Conservation (phyloP, 35 echinoderm and acorn worm genomes). For the Ophioderma brevispina region DNA sequence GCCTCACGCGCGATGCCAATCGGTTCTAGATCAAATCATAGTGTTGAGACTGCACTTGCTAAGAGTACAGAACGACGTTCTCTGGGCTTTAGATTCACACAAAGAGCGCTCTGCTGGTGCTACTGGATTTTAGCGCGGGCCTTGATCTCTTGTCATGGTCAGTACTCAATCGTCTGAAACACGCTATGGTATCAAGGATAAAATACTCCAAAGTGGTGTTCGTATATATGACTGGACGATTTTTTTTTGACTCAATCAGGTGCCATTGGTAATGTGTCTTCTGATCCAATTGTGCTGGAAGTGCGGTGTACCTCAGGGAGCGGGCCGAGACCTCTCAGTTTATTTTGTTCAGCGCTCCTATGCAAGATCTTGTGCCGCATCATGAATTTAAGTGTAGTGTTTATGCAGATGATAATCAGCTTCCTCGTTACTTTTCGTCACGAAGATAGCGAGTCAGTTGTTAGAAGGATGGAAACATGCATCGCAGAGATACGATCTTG, state of each 20-base stretch:
- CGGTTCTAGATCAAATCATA: conserved; percentile 4
- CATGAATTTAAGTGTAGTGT: conserved; percentile 33
- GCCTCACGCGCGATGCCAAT: not conserved
- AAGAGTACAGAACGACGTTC: conserved; percentile 11
- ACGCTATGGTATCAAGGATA: conserved; percentile 20
- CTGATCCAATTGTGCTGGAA: not conserved
- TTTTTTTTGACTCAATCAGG: conserved; percentile 23
- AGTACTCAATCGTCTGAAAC: conserved; percentile 26
- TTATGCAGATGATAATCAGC: conserved; percentile 63
- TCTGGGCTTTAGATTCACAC: conserved; percentile 5
- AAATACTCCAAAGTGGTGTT: conserved; percentile 41
- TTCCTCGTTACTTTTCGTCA: not conserved
- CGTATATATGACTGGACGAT: conserved; percentile 48
- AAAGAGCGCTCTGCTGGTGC: conserved; percentile 39
- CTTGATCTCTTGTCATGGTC: conserved; percentile 62
- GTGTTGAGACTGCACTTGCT: not conserved
- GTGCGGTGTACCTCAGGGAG: conserved; percentile 73
- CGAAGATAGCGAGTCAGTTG: not conserved
- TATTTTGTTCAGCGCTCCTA: conserved; percentile 42
- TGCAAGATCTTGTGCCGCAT: conserved; percentile 22
- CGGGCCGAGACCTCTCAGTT: conserved; percentile 55
- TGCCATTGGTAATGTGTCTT: not conserved
- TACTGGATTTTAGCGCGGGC: conserved; percentile 54
- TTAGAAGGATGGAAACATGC: not conserved
- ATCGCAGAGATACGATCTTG: not conserved